phyloP scores from a whole-genome alignment of 2,113 vertebrate genomes.

The Notechis scutatus region DNA sequence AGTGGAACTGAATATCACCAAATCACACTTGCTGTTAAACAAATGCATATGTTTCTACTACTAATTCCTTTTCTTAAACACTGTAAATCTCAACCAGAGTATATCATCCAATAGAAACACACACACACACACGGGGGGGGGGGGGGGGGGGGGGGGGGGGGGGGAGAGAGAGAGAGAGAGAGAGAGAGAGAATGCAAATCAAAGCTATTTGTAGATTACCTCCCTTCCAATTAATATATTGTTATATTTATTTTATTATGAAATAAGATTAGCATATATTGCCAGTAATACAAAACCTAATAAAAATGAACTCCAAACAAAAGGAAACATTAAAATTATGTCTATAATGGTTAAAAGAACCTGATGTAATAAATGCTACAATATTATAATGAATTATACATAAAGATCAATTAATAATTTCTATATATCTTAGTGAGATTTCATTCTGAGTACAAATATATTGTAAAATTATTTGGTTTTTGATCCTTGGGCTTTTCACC shows the following conservation, averaged over 20 bases:
- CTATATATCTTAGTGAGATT: constrained; percentile 3
- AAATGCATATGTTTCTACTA: neutral
- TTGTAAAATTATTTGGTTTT: constrained; percentile 3
- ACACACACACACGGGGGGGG: no score
- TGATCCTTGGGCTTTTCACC: constrained; percentile 37
- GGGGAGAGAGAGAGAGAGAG: neutral
- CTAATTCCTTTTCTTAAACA: neutral
- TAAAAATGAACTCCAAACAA: neutral
- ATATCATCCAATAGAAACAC: neutral
- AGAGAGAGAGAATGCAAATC: neutral
- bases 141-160: no score
- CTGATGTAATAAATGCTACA: neutral
- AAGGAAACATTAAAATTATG: neutral
- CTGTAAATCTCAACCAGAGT: neutral
- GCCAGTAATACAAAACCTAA: neutral
- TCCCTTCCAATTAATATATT: neutral
- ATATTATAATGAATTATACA: neutral
- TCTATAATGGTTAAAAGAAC: neutral
- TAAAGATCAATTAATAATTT: neutral
- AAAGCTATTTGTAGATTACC: neutral
- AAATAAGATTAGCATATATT: neutral
- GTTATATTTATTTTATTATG: neutral
- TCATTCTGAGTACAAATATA: neutral
- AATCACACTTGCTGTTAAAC: neutral
- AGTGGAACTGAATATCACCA: neutral